Percentiles rank a stretch among this genome's conserved stretches.
Conservation (phyloP, 2,113 vertebrate species). For the Holacanthus passer region DNA sequence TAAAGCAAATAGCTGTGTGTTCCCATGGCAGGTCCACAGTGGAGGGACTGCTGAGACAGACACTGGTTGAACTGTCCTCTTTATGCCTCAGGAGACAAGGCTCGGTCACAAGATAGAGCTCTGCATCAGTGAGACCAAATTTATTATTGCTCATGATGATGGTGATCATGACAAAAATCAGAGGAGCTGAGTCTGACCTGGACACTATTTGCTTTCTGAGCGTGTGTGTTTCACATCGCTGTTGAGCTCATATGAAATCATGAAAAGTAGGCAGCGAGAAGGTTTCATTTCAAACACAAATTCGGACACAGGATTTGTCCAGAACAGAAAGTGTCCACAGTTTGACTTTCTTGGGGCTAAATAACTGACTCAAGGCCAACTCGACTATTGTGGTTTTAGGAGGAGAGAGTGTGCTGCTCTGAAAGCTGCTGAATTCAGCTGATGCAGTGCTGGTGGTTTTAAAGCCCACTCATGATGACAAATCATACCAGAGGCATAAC, state of each 20-base stretch:
- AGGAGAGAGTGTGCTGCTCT: neutral
- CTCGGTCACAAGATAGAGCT: neutral
- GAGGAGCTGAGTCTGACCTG: neutral
- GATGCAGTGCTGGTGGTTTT: slow-evolving; percentile 20
- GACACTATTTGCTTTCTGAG: neutral
- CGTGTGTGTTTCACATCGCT: neutral
- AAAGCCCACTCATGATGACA: slow-evolving; percentile 24
- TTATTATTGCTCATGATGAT: neutral
- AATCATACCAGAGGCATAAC: slow-evolving; percentile 16
- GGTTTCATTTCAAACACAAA: neutral
- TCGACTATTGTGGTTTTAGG: slow-evolving; percentile 27
- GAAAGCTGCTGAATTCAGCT: slow-evolving; percentile 40
- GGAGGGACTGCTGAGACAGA: slow-evolving; percentile 40
- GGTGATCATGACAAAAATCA: neutral
- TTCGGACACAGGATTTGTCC: neutral
- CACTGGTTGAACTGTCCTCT: slow-evolving; percentile 14
- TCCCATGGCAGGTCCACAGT: slow-evolving; percentile 82
- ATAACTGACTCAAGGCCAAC: slow-evolving; percentile 19
- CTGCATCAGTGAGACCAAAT: neutral
- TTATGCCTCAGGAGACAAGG: neutral
- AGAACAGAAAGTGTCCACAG: neutral
- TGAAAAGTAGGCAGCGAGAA: neutral
- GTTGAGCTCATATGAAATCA: neutral
- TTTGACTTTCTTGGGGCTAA: slow-evolving; percentile 16
- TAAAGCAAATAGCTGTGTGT: slow-evolving; percentile 87